phyloP scores from a whole-genome alignment of 2,797 vertebrate genomes.

The Acanthurus lineatus region DNA sequence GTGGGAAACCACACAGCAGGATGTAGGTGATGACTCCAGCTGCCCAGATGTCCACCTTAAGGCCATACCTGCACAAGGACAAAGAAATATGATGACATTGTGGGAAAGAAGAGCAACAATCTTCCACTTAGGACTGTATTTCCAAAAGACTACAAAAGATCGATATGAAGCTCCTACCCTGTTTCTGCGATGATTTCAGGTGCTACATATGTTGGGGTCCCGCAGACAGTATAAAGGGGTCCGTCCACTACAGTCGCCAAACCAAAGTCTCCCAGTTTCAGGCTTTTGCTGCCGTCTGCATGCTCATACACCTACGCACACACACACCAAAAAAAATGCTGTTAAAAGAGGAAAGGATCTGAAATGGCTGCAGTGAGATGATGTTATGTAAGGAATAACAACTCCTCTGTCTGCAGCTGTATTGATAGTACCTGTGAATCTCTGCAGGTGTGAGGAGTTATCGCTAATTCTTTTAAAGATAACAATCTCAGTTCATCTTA shows the following conservation, averaged over 20 bases:
- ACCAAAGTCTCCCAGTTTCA: conserved; percentile 97
- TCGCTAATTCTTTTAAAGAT: not conserved
- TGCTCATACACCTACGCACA: conserved; percentile 94
- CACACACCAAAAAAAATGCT: not conserved
- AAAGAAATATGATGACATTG: conserved; percentile 4
- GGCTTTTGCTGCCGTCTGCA: conserved; percentile 97
- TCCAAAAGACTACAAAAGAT: too few relatives aligned
- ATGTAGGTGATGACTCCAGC: conserved; percentile 99
- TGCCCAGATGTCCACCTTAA: conserved; percentile 99
- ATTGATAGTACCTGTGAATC: not conserved
- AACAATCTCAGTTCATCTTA: not conserved
- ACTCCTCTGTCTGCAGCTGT: too few relatives aligned
- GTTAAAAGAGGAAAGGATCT: not conserved
- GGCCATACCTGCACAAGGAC: conserved; percentile 89
- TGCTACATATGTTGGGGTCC: conserved; percentile 98
- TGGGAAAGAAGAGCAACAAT: not conserved
- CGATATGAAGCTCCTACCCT: conserved; percentile 84
- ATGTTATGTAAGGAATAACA: too few relatives aligned
- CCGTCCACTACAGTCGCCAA: conserved; percentile 96
- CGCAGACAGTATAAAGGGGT: conserved; percentile 96
- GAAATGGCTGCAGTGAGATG: not conserved
- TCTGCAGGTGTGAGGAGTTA: not conserved
- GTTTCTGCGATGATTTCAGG: conserved; percentile 99
- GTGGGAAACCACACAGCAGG: conserved; percentile 97
- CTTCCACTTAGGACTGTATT: too few relatives aligned